phyloP scores from a whole-genome alignment of 2,113 vertebrate species.

The Regulus satrapa region DNA sequence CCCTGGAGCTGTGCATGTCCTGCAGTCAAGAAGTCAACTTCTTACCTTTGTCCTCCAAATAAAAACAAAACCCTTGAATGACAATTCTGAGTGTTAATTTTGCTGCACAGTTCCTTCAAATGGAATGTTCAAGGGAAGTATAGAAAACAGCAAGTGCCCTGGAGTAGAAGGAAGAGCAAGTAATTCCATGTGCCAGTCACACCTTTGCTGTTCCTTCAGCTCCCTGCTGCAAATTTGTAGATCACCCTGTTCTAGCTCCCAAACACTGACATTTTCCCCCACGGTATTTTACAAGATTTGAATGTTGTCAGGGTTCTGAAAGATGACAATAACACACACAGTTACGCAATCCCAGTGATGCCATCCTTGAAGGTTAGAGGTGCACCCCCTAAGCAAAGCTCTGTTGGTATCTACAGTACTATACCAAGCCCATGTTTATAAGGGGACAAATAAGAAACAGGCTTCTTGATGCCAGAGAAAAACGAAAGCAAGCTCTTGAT shows the following conservation, averaged over 20 bases:
- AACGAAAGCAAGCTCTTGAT: not conserved
- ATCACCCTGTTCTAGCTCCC: not conserved
- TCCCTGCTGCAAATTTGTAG: not conserved
- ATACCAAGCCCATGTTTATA: not conserved
- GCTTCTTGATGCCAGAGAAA: not conserved
- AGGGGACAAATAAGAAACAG: conserved; percentile 10
- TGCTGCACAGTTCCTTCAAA: not conserved
- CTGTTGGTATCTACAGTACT: fast-evolving
- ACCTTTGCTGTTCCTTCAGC: not conserved
- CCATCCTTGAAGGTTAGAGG: not conserved
- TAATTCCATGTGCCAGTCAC: not conserved
- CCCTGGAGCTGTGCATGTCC: not conserved
- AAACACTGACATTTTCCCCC: not conserved
- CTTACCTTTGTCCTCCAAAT: conserved; percentile 10
- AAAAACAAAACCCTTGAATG: not conserved
- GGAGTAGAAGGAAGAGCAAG: not conserved
- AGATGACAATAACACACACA: not conserved
- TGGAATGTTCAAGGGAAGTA: not conserved
- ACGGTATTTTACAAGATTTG: not conserved
- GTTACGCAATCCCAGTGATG: not conserved
- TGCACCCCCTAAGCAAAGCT: not conserved
- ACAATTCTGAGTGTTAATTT: not conserved
- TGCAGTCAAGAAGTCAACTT: not conserved
- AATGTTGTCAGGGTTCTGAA: not conserved
- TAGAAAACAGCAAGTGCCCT: not conserved